Base-by-base conservation (phyloP, 1,140 invertebrate species). In the Thaumetopoea pityocampa region DNA sequence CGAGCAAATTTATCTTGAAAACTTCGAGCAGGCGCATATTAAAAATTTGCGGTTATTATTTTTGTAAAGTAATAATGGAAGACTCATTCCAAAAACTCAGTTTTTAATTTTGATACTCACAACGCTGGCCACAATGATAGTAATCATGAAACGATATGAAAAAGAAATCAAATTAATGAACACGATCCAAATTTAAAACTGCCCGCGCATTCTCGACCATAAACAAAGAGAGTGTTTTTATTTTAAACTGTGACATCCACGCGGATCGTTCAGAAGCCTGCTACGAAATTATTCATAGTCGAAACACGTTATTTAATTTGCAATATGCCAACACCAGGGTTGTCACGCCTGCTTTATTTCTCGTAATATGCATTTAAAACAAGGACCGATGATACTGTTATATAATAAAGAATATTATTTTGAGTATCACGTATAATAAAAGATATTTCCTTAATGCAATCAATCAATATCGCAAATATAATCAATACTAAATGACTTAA, bases 221-320 rank as follows among this genome's bases (percentile, higher is more conserved):
- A 33, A 36, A 50, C 24, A 49, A 40, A 41, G 36, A 42, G 51
- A 63, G 48, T 45, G 43, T 63, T 56, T 29, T 44, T 51, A 50
- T 56, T 66, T 66, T 63, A 59, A 66, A 66, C 55, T 50, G 51
- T 53, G 53, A 40, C 34, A 53, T 50, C 41, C 38, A 18, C 12
- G 42, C 27, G 48, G 44, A 58, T 44, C 44, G 58, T 51, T 49
- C 50, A 48, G 54, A 26, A 29, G 22, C 34, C 51, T 35, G 40
- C 20, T 26, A 12, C 26, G 34, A 38, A 52, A 60, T 71, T 67
- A 66, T 64, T 62, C 58, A 64, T 63, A 65, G 63, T 62, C 60
- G 58, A 52, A 64, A 47, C 56, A 63, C 55, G 66, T 69, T 68
- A 78, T 78, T 78, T 65, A 73, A 80, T 76, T 78, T 80, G 55